Evolutionary conservation across 2,797 vertebrate species (phyloP), one percentile per base, ranked within the genome.

Genomic region (Lagothrix lagotricha): DNA sequence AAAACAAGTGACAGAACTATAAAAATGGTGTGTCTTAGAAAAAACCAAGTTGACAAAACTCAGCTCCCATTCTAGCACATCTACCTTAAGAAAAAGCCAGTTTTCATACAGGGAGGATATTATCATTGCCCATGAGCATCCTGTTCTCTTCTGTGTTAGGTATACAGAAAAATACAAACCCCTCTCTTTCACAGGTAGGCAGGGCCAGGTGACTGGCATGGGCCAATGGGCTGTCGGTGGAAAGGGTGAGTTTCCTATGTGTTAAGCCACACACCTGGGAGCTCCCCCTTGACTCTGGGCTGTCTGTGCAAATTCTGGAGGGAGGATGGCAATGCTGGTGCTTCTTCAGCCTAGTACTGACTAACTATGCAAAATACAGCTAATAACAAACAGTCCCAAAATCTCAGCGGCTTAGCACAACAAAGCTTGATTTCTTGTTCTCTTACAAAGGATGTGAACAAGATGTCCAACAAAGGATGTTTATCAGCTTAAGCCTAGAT

Each of bases 301-400:
- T 67, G 7, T n/a, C 33, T 67, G 64, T 67, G 64, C 64, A n/a
- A n/a, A 67, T 33, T 67, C 64, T 39, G 28, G 22, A 7, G 12
- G 17, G 15, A 8, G 0, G 8, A 4, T 15, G 9, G 10, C 26
- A 2, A 4, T 8, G 39, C 30, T n/a, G 22, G 30, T 10, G 3
- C 3, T 2, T 39, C 80, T 54, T 36, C 10, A 15, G 28, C 15
- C 11, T 67, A 2, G 2, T 36, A 12, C 15, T 5, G 64, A 33
- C 17, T 7, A 2, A 36, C 36, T 6, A 1, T 15, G 44, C 2
- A n/a, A 36, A n/a, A 61, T 64, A 39, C 3, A 46, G 14, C 70
- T 46, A 48, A 48, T 61, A 39, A 33, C 50, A 41, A 76, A 44
- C 46, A 73, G 48, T 30, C 39, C n/a, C 13, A 7, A 11, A 9